These are phyloP conservation scores for Ethmia dodecea DNA, from an alignment of 2,888 invertebrate species.

Conservation along the genomic window DNA sequence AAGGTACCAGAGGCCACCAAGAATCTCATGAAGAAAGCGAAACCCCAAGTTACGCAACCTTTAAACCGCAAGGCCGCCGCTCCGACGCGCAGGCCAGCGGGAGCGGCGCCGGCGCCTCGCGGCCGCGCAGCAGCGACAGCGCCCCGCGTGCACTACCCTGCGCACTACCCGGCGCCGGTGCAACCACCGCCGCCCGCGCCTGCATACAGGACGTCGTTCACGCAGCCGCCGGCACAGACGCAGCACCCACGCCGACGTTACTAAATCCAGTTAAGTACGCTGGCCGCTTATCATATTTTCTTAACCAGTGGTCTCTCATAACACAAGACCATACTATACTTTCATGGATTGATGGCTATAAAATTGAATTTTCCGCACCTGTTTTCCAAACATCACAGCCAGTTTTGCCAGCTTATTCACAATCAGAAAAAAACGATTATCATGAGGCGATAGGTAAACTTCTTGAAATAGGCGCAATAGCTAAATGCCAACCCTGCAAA, in stretches of 20 bases:
- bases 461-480: conserved; percentile 4
- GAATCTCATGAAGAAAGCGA: neutral
- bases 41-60: conserved; percentile 1
- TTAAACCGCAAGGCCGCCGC: conserved; percentile 15
- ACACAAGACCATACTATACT: conserved; percentile 4
- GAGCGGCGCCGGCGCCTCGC: conserved; percentile 3
- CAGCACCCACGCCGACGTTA: too few relatives aligned
- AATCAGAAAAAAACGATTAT: conserved; percentile 2
- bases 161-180: conserved; percentile 1
- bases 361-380: conserved; percentile 6
- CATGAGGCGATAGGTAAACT: conserved; percentile 3
- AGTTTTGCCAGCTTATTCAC: neutral
- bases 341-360: conserved; percentile 9
- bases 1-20: too few relatives aligned
- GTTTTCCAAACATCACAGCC: neutral
- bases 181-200: neutral
- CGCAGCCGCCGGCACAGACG: too few relatives aligned
- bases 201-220: too few relatives aligned
- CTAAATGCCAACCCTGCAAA: conserved; percentile 6
- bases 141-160: conserved; percentile 1
- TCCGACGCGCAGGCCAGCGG: conserved; percentile 6
- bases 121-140: conserved; percentile 2
- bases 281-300: conserved; percentile 7
- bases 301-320: conserved; percentile 9
- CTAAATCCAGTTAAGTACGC: conserved; percentile 8